phyloP scores from a whole-genome alignment of 35 echinoderm and acorn worm species.

The Ophiothrix spiculata region DNA sequence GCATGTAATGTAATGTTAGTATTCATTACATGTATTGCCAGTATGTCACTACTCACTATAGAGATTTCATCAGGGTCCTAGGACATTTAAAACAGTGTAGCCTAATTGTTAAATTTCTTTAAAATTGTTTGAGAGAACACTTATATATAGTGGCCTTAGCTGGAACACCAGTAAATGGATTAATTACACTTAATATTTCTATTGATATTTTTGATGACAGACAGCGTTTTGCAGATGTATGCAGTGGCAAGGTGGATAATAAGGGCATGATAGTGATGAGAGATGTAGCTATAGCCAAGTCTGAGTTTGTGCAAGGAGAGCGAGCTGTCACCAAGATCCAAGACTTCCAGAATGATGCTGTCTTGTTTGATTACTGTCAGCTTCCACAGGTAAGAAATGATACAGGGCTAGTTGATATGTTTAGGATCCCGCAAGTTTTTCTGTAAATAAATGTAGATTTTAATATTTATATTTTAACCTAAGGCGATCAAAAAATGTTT shows the following conservation, averaged over 20 bases:
- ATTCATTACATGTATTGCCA: too few relatives aligned
- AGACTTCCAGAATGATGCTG: slow-evolving; percentile 69
- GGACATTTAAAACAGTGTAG: not conserved
- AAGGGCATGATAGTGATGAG: slow-evolving; percentile 78
- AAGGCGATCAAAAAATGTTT: too few relatives aligned
- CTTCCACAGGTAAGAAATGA: slow-evolving; percentile 68
- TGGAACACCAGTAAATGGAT: too few relatives aligned
- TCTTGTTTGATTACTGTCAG: slow-evolving; percentile 73
- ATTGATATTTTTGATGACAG: slow-evolving; percentile 45
- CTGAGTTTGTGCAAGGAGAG: slow-evolving; percentile 67
- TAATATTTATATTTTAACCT: too few relatives aligned
- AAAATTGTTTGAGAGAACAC: not conserved
- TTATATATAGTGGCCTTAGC: not conserved
- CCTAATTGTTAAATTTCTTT: not conserved
- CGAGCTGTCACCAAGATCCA: slow-evolving; percentile 85
- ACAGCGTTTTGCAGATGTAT: slow-evolving; percentile 74
- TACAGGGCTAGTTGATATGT: too few relatives aligned
- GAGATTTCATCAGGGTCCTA: too few relatives aligned
- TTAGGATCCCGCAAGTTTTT: too few relatives aligned
- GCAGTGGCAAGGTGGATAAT: slow-evolving; percentile 40
- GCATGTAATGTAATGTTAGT: too few relatives aligned
- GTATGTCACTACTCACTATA: too few relatives aligned
- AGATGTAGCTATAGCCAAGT: slow-evolving; percentile 79
- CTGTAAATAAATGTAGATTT: too few relatives aligned
- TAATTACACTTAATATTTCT: too few relatives aligned